Percentiles rank a stretch among this genome's conserved stretches.
These are phyloP conservation scores for Phylloscopus collybita DNA, from an alignment of 2,797 vertebrate genomes.

Conservation along the genomic window DNA sequence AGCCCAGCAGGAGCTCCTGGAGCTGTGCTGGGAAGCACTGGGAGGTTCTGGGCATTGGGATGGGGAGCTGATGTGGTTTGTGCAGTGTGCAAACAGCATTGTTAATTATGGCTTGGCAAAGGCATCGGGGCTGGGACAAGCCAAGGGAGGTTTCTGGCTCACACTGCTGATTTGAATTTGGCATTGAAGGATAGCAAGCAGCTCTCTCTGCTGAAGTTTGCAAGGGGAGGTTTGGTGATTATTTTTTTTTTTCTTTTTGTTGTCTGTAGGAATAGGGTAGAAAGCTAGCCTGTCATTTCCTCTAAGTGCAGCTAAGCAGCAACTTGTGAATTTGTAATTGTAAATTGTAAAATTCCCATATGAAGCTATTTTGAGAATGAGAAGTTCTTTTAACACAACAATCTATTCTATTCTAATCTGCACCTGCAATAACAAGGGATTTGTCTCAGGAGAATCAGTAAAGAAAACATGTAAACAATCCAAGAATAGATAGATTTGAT, in stretches of 20 bases:
- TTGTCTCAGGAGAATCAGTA: no score
- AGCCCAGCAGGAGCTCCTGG: not conserved
- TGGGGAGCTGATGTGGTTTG: not conserved
- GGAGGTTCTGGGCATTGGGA: not conserved
- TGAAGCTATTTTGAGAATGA: not conserved
- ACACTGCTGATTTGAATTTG: not conserved
- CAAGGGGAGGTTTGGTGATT: not conserved
- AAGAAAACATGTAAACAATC: no score
- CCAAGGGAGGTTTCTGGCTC: not conserved
- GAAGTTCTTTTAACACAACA: no score
- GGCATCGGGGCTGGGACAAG: not conserved
- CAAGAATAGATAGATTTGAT: no score
- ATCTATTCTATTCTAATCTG: no score
- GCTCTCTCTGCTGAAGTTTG: not conserved
- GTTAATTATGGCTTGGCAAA: not conserved
- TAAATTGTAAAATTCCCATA: not conserved
- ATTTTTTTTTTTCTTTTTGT: not conserved
- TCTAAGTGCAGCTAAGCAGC: not conserved
- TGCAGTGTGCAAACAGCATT: not conserved
- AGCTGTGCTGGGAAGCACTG: rapidly evolving
- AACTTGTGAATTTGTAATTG: not conserved
- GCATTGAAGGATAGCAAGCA: not conserved
- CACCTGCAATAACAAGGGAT: no score
- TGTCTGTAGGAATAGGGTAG: not conserved
- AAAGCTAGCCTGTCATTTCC: not conserved